Conservation (phyloP, 2,113 vertebrate species). For the Petrocephalus zakoni region DNA sequence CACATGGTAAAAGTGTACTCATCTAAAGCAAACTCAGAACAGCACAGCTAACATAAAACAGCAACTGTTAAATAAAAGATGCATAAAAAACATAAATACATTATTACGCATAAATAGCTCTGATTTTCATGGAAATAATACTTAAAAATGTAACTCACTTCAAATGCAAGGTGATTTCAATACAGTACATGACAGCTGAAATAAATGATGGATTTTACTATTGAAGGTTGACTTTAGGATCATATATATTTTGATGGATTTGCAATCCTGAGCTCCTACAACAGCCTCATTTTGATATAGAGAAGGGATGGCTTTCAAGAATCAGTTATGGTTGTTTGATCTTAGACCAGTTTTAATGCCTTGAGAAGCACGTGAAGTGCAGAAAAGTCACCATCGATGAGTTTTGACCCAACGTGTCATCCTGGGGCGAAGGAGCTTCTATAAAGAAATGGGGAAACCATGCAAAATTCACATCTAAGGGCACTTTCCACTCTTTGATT, state of each 20-base stretch:
- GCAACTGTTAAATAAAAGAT: background rate
- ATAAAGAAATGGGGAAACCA: constrained; percentile 16
- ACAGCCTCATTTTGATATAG: background rate
- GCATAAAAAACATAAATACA: background rate
- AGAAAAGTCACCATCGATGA: constrained; percentile 20
- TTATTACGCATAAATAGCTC: background rate
- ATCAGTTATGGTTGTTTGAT: background rate
- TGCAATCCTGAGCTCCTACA: background rate
- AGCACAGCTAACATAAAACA: constrained; percentile 23
- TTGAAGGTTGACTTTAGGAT: background rate
- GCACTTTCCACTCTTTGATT: constrained; percentile 36
- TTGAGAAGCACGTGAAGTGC: constrained; percentile 6
- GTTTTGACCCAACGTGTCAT: constrained; percentile 29
- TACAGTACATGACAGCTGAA: background rate
- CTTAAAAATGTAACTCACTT: background rate
- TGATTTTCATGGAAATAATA: background rate
- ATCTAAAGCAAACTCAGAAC: background rate
- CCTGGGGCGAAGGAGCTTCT: constrained; percentile 22
- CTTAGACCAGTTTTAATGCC: background rate
- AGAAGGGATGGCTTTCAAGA: background rate
- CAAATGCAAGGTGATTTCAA: background rate
- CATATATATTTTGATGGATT: background rate
- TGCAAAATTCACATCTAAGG: constrained; percentile 20
- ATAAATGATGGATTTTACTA: background rate
- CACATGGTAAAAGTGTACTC: constrained; percentile 20